Evolutionary conservation across 2,888 invertebrate species (phyloP), one percentile per base, ranked within the genome.

Genomic region (Calliscelio sp.): DNA sequence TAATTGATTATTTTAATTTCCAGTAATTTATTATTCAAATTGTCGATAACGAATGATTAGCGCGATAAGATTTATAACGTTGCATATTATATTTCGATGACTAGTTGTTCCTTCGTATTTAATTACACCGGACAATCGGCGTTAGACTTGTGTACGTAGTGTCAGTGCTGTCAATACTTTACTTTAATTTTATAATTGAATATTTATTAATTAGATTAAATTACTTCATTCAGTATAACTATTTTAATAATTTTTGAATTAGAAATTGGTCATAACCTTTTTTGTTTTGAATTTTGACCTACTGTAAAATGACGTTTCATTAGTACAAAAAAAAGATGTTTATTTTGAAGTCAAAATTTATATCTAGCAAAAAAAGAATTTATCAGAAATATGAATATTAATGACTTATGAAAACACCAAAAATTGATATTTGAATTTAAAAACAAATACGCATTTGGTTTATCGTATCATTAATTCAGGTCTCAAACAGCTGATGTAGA

Each of bases 1-100:
- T 14, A 44, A 14, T 41, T 41, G 4, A 41, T 41, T n/a, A n/a
- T 41, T 11, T 41, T 41, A 11, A 41, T 41, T 41, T 41, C 3
- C 14, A 14, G 14, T 10, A 41, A 11, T 46, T 46, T 14, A 46
- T 46, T 46, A 46, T 46, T 46, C 46, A 46, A 20, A 46, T 46
- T 46, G 46, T 46, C 20, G 20, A 46, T 46, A 46, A 20, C 1
- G 1, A 20, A 20, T 20, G 11, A 46, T 14, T 46, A 53, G 7
- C 1, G 25, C 38, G 44, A 55, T 41, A 70, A 70, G 18, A 41
- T 55, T 55, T 46, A 46, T 57, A 32, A 24, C 44, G 44, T 41
- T 55, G 18, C 57, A 41, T 71, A 71, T 71, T 71, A 71, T 44
- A 57, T 71, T 57, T 71, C 70, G 57, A 55, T 22, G 55, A 71